phyloP scores from a whole-genome alignment of 1,140 invertebrate species.

The Formica selysi region DNA sequence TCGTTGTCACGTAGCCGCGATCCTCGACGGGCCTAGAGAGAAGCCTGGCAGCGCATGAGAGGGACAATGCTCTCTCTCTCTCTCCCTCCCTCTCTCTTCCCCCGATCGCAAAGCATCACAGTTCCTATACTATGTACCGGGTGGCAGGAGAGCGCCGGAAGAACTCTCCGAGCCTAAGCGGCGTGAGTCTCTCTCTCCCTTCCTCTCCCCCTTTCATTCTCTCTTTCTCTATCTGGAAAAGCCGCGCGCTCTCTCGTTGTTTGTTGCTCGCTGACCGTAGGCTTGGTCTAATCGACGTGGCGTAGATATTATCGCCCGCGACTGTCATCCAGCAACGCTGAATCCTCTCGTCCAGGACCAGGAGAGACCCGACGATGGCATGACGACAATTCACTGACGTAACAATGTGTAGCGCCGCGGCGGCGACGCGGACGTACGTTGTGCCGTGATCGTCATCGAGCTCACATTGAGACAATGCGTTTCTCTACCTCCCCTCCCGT shows the following conservation, averaged over 20 bases:
- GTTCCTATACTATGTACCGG: constrained; percentile 41
- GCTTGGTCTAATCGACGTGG: constrained; percentile 73
- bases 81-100: not conserved
- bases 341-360: constrained; percentile 61
- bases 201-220: not conserved
- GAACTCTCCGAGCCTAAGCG: constrained; percentile 57
- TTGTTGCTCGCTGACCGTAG: constrained; percentile 56
- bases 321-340: constrained; percentile 69
- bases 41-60: constrained; percentile 51
- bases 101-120: constrained; percentile 43
- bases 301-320: constrained; percentile 69
- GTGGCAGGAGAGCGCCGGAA: constrained; percentile 62
- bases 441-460: constrained; percentile 69
- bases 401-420: constrained; percentile 60
- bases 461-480: constrained; percentile 63
- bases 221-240: constrained; percentile 54
- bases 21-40: constrained; percentile 63
- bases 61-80: constrained; percentile 61
- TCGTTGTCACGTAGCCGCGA: constrained; percentile 67
- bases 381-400: constrained; percentile 59
- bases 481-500: constrained; percentile 57
- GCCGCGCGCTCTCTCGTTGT: constrained; percentile 49
- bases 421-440: constrained; percentile 23
- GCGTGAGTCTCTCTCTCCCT: constrained; percentile 9
- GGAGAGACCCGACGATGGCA: constrained; percentile 59